phyloP scores from a whole-genome alignment of 2,113 vertebrate species.

The Athene noctua region DNA sequence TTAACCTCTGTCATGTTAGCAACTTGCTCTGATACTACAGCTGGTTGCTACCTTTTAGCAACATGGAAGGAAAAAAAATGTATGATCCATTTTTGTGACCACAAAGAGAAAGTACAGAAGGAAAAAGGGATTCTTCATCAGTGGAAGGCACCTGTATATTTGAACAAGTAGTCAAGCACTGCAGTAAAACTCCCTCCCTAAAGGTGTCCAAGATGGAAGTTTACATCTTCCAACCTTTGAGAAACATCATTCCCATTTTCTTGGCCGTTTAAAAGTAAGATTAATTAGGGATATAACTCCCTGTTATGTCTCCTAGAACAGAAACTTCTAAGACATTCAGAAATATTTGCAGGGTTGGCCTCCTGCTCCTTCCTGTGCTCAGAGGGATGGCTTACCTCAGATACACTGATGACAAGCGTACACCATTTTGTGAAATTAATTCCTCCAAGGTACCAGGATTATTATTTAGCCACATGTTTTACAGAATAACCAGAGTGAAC shows the following conservation, averaged over 20 bases:
- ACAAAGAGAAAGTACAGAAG: neutral
- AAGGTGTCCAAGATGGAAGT: neutral
- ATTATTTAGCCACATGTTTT: neutral
- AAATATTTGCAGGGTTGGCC: neutral
- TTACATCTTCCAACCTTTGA: neutral
- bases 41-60: neutral
- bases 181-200: neutral
- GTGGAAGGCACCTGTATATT: neutral
- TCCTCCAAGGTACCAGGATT: neutral
- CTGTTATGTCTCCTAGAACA: neutral
- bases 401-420: neutral
- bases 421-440: neutral
- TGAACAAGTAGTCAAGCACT: neutral
- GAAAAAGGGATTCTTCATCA: neutral
- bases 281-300: neutral
- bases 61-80: neutral
- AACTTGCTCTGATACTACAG: neutral
- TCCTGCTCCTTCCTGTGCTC: neutral
- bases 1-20: neutral
- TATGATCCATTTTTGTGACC: neutral
- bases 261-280: neutral
- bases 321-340: neutral
- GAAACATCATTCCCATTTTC: neutral
- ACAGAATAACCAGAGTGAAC: neutral
- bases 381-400: neutral